These are phyloP conservation scores for Falco berigora DNA, from an alignment of 2,797 vertebrate genomes.

Conservation along the genomic window DNA sequence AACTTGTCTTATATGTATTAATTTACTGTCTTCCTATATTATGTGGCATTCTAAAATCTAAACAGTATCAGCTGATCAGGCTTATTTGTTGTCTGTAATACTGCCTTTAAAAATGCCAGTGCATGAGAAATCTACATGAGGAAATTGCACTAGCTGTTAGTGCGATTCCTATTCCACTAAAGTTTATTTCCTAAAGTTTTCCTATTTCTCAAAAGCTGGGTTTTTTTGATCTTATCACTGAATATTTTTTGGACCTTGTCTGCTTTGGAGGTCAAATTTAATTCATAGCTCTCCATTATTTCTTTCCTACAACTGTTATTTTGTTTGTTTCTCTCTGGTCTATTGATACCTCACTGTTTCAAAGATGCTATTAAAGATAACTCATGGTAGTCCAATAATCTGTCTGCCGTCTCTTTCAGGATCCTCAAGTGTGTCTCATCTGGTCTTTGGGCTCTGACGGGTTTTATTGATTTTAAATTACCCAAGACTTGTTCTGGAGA, in stretches of 20 bases:
- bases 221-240: background rate
- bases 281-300: background rate
- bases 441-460: background rate
- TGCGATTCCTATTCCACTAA: background rate
- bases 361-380: background rate
- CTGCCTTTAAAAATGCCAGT: background rate
- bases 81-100: background rate
- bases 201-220: background rate
- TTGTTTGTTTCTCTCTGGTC: background rate
- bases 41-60: background rate
- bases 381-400: background rate
- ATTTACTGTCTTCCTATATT: background rate
- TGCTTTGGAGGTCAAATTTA: background rate
- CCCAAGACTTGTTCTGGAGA: background rate
- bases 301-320: background rate
- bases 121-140: background rate
- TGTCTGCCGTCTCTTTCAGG: background rate
- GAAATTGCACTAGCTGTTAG: background rate
- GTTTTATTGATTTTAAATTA: conserved; percentile 45
- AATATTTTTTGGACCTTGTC: background rate
- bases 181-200: background rate
- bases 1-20: background rate
- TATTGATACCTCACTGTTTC: background rate
- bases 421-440: background rate
- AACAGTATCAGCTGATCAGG: background rate